These are phyloP conservation scores for Anolis apletophallus DNA, from an alignment of 2,797 vertebrate genomes.

Conservation along the genomic window DNA sequence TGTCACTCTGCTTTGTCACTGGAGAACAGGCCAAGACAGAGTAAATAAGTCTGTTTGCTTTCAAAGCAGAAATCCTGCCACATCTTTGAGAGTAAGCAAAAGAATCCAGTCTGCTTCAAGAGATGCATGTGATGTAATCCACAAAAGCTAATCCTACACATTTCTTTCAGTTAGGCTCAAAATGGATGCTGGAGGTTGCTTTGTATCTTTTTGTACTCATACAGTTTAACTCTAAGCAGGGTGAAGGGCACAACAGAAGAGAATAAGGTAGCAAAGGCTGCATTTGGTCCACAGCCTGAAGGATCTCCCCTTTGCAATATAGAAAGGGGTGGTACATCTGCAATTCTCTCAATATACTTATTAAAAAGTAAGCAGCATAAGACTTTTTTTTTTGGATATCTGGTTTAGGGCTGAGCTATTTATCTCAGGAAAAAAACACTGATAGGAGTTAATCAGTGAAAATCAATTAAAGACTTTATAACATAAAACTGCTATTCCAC, in stretches of 20 bases:
- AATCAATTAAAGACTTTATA: no score
- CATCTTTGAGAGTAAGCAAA: no score
- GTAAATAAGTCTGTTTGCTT: background rate
- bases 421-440: background rate
- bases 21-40: background rate
- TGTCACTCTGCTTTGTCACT: background rate
- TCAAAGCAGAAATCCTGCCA: background rate
- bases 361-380: background rate
- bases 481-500: no score
- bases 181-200: no score
- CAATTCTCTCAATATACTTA: background rate
- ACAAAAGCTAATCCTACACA: no score
- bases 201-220: no score
- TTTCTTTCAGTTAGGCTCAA: no score
- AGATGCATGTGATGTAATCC: no score
- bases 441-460: no score
- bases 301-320: background rate
- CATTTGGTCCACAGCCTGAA: background rate
- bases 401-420: background rate
- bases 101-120: no score
- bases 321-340: no score
- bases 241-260: background rate
- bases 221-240: background rate
- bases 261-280: background rate
- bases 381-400: background rate